Evolutionary conservation across 2,797 vertebrate species (phyloP), one percentile per base, ranked within the genome.

Genomic region (Lepidocolaptes lacrymiger): DNA sequence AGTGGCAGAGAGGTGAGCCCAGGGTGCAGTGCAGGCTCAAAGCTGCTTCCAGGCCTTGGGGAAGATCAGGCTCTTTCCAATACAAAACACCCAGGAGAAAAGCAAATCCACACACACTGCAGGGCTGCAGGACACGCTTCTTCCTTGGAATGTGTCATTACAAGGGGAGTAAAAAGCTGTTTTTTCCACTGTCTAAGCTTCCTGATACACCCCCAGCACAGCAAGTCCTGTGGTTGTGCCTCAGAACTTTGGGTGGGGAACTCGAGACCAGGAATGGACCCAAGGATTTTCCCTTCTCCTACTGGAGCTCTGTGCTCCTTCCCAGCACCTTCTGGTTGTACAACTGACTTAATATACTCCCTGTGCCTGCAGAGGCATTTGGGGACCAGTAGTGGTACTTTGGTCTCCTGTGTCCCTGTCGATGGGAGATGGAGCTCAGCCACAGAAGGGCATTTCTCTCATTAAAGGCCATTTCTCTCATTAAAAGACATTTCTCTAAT

Each of bases 201-300:
- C 36, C 22, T 39, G 56, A 46, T 4, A 11, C 7, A 5, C 52
- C 52, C 56, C 36, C 10, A 56, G 41, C 52, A 16, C 88, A 59
- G 54, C 1, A 2, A n/a, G 16, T 30, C 18, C 64, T n/a, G 32
- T 2, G 55, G 58, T 17, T 0, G 1, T 37, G 49, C 30, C 37
- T 49, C 49, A 48, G 34, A 59, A 62, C 11, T 66, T 11, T 5
- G 46, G 55, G 32, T 37, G 36, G n/a, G 54, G 48, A 87, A 75
- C 26, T 62, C 28, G 6, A 58, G 54, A 37, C 3, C 14, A 71
- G 55, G 61, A 63, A 17, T 3, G 49, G 74, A 34, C 10, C 41
- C 41, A 14, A 0, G 4, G n/a, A 30, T 34, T 19, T 61, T 24
- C 17, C 56, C 37, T 52, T 46, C 36, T 24, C 52, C 76, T 63